A percentile compares a stretch with the other conserved stretches of the same genome.
These are phyloP conservation scores for Anagrus nilaparvatae DNA, from an alignment of 1,140 invertebrate species.

Conservation along the genomic window DNA sequence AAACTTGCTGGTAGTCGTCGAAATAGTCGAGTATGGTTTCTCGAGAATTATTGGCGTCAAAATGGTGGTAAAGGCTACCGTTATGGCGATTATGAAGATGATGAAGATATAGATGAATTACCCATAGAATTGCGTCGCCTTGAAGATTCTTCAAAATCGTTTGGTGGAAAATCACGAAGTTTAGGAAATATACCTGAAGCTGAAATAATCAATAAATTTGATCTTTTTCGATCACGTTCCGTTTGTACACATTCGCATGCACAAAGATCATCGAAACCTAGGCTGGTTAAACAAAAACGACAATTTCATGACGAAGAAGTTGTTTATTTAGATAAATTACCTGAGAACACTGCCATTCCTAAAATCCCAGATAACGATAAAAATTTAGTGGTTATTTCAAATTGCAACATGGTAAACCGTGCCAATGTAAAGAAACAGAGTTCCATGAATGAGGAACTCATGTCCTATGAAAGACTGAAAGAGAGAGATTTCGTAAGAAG, in stretches of 20 bases:
- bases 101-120: constrained; percentile 61
- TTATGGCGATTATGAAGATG: constrained; percentile 42
- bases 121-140: constrained; percentile 81
- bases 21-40: constrained; percentile 59
- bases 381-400: too few species aligned
- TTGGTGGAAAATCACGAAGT: constrained; percentile 67
- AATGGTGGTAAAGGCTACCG: constrained; percentile 41
- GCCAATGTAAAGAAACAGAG: constrained; percentile 71
- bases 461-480: constrained; percentile 68
- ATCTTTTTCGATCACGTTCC: too few species aligned
- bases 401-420: too few species aligned
- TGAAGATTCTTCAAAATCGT: too few species aligned
- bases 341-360: constrained; percentile 36
- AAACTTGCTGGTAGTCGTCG: constrained; percentile 67
- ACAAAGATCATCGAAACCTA: constrained; percentile 33
- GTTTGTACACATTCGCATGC: too few species aligned
- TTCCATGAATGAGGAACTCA: constrained; percentile 80
- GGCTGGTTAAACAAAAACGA: constrained; percentile 35
- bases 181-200: constrained; percentile 68
- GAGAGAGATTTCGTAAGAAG: constrained; percentile 76
- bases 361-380: too few species aligned
- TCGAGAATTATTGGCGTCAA: constrained; percentile 70
- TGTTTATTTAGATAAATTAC: constrained; percentile 24
- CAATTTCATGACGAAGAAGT: constrained; percentile 28
- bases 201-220: too few species aligned